A percentile compares a stretch with the other conserved stretches of the same genome.
Conservation (phyloP, 1,140 invertebrate species). For the Ceratosolen fusciceps region DNA sequence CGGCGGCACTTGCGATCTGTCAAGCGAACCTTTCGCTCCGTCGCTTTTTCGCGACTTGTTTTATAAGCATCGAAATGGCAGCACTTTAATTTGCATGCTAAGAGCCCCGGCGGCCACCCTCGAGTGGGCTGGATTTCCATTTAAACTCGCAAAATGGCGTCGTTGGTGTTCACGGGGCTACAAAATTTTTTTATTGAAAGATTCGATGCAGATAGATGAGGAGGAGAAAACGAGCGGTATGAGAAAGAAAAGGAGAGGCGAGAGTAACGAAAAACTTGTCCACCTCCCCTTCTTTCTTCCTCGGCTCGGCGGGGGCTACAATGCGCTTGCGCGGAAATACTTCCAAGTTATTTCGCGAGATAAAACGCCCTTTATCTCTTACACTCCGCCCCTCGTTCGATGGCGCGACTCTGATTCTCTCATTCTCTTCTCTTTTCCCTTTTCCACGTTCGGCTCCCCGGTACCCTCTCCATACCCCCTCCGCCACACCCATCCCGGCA, state of each 20-base stretch:
- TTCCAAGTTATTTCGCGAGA: conserved; percentile 65
- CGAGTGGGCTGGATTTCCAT: conserved; percentile 66
- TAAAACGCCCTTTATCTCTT: conserved; percentile 69
- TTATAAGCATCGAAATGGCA: conserved; percentile 71
- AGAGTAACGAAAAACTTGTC: conserved; percentile 46
- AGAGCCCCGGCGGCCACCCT: conserved; percentile 60
- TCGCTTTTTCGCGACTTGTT: conserved; percentile 58
- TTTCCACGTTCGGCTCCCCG: conserved; percentile 37
- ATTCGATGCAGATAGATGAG: conserved; percentile 69
- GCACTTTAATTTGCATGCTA: conserved; percentile 73
- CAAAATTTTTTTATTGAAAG: conserved; percentile 73
- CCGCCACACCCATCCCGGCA: conserved; percentile 36
- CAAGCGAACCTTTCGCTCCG: conserved; percentile 54
- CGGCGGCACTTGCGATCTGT: conserved; percentile 58
- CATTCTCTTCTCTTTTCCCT: conserved; percentile 31
- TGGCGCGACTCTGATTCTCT: background rate
- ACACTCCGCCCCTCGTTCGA: conserved; percentile 25
- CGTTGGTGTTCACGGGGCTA: conserved; percentile 65
- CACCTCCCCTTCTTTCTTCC: background rate
- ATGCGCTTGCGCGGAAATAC: conserved; percentile 44
- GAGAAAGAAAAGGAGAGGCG: conserved; percentile 9
- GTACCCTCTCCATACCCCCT: conserved; percentile 41
- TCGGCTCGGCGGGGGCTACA: background rate
- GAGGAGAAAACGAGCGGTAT: conserved; percentile 15
- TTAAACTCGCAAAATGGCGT: conserved; percentile 73